Evolutionary conservation across 2,888 invertebrate species (phyloP), one percentile per base, ranked within the genome.

Genomic region (Ganaspis brasiliensis): DNA sequence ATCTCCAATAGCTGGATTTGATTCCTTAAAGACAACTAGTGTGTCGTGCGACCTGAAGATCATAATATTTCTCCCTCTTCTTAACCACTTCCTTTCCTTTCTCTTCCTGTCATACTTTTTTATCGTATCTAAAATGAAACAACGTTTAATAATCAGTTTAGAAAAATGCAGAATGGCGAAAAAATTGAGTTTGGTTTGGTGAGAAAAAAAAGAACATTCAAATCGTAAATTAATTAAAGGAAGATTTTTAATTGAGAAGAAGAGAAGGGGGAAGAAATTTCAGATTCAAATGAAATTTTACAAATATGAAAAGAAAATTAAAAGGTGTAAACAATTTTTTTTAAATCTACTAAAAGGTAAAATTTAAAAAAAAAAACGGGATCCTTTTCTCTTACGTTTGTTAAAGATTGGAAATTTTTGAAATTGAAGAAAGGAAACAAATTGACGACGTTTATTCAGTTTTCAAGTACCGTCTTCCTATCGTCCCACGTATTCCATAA

Each of bases 81-180:
- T 63, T 63, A 2, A 52, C 63, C 61, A 63, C 37, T 63, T 63
- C 61, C 63, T 63, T 40, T 63, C 40, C 63, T 40, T 63, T 40
- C 63, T 63, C 37, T 63, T 63, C 40, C 63, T 40, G 40, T 40
- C 63, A 63, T 61, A 35, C 2, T 61, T 37, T 37, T 63, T 63
- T 14, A 52, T 19, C 6, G 40, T 21, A 37, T 12, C 63, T 40
- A 57, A 57, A 21, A 63, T 37, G 19, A 2, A 12, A 63, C 40
- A 21, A 40, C 21, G 21, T 21, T 40, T 12, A 63, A 63, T 63
- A 63, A 63, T 14, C 21, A 52, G 4, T 52, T 52, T 19, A 52
- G 19, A 52, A 52, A 31, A 31, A 31, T 6, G n/a, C n/a, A n/a
- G n/a, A n/a, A n/a, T n/a, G n/a, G n/a, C n/a, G n/a, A n/a, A n/a